Evolutionary conservation across 1,140 invertebrate species (phyloP), one percentile per base, ranked within the genome.

Genomic region (Drosophila trapezifrons): DNA sequence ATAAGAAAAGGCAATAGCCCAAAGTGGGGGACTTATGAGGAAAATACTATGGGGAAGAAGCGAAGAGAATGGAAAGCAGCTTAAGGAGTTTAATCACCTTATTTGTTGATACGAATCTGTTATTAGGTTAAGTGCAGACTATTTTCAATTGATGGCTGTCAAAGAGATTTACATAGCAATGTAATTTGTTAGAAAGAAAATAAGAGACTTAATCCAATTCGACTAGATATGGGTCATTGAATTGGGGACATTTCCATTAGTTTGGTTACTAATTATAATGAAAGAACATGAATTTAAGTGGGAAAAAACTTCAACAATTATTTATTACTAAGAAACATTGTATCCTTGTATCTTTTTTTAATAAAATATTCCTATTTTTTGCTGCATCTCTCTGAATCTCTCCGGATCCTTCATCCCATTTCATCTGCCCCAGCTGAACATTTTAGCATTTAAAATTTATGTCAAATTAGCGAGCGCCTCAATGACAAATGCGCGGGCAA

Each of bases 391-490:
- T 22, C 18, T 20, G 6, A n/a, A 46, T 20, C 29, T 38, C 55
- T 69, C 45, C 45, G 58, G 22, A 46, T 66, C 17, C 42, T 37
- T 66, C 59, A 46, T 37, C 60, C 46, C 18, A 46, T 70, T 32
- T 45, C 29, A 45, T 51, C 35, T 54, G 43, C 49, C 57, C 35
- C 57, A 49, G 51, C 63, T 56, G 66, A 40, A 71, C 51, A 79
- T 78, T 38, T 20, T 59, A 52, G 78, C 78, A 73, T 75, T 73
- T 84, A 66, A 84, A 80, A 79, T 84, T 83, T 71, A 83, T 84
- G 71, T 84, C 76, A 84, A 84, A 84, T 84, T 84, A 84, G 76
- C 76, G 80, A 66, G 70, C 63, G 66, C 60, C 56, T 72, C 80
- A 84, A 84, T 84, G 80, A 84, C 76, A 84, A 84, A 84, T 84